Base-by-base conservation (phyloP, 92 coral and sea anemone species). In the Epizoanthus stellaris region DNA sequence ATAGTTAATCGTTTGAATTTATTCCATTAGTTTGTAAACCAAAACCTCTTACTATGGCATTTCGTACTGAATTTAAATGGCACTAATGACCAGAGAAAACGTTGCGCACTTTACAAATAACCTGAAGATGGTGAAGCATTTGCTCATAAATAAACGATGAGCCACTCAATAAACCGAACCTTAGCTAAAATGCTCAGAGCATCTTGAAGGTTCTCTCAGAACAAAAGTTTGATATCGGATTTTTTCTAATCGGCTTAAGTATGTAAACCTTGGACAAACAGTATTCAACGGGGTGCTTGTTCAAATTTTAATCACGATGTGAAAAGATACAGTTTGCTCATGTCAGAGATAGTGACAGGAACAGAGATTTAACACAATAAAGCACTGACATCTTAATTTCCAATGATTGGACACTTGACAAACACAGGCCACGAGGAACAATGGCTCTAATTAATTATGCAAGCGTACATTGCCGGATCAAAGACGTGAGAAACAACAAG, bases 191-290 rank as follows among this genome's bases (percentile, higher is more conserved):
- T 63, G 71, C 70, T 79, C 83, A 43, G 40, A 63, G 34, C 82
- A 77, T 63, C 83, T 79, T 79, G 73, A 79, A 79, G 14, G 83
- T 79, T 43, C 83, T 79, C 49, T 79, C n/a, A 79, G 72, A 79
- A 79, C 83, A 79, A 79, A 79, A 79, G 83, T 79, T 79, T 79
- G 83, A 79, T 79, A 62, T 79, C 60, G 59, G 83, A 79, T 79
- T 79, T 79, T 79, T 79, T 79, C 73, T 79, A 79, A 79, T 79
- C 83, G 71, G 83, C 83, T 79, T 79, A 79, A 79, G 83, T 79
- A 63, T 79, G 83, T 79, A 79, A 79, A 79, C 83, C 65, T 79
- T 79, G 73, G 70, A 64, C 65, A 79, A 79, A 79, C 47, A 79
- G 72, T 79, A 63, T 79, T 64, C 60, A 79, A 79, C 83, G 83